phyloP scores from a whole-genome alignment of 2,113 vertebrate genomes.

The Bombycilla garrulus region DNA sequence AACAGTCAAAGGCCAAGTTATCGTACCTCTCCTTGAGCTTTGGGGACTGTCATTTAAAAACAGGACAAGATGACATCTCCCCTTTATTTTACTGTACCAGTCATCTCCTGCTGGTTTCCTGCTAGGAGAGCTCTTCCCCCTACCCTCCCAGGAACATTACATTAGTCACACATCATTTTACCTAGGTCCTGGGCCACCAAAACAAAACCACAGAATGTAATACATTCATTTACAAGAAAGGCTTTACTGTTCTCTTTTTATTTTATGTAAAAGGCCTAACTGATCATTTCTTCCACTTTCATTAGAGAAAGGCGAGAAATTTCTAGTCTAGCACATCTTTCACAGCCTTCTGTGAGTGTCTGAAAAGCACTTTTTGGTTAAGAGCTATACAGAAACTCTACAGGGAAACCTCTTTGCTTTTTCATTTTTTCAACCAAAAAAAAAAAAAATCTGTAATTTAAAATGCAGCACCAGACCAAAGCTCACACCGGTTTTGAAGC shows the following conservation, averaged over 20 bases:
- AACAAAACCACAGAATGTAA: neutral
- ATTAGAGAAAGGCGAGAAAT: neutral
- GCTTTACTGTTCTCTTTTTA: neutral
- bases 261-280: neutral
- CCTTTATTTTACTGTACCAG: neutral
- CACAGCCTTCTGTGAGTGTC: neutral
- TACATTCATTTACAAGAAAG: constrained; percentile 4
- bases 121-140: neutral
- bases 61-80: neutral
- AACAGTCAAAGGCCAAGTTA: neutral
- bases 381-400: neutral
- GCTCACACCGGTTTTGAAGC: neutral
- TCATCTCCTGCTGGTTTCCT: neutral
- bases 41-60: neutral
- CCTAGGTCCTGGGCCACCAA: neutral
- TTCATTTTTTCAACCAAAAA: neutral
- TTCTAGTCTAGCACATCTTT: neutral
- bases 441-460: neutral
- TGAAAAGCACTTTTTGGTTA: neutral
- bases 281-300: neutral
- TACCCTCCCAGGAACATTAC: neutral
- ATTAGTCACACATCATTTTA: neutral
- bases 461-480: neutral
- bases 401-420: neutral
- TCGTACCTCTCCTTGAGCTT: neutral